Evolutionary conservation across 2,797 vertebrate species (phyloP), one percentile per base, ranked within the genome.

Genomic region (Champsocephalus gunnari): DNA sequence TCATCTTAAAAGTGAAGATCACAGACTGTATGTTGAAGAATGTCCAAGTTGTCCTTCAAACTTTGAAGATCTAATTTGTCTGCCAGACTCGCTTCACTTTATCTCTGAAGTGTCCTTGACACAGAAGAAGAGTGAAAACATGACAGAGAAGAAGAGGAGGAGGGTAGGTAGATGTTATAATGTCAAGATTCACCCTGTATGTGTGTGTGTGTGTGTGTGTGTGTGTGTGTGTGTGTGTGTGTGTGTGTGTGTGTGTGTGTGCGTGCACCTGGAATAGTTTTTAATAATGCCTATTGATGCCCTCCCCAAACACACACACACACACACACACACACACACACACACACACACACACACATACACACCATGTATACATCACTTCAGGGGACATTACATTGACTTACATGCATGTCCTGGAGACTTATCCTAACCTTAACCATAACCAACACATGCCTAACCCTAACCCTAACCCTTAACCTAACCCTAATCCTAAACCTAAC

Each of bases 101-200:
- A 59, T 84, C 63, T 65, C 10, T 3, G 19, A 66, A 48, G 61
- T 48, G 63, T 66, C 77, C 83, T 66, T 56, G 47, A 55, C 47
- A 45, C 21, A 45, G 63, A 68, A 13, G 72, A 34, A 47, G 43
- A 71, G 17, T 2, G 21, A 64, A 47, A 10, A 53, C 11, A 50
- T 69, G 48, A 54, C n/a, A 43, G 62, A 65, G 10, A 58, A 38
- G 8, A 67, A 65, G 10, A 58, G 0, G 3, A 59, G 12, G 47
- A 38, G 17, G 1, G 17, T n/a, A 3, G 3, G 4, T 0, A 5
- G 53, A 12, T 17, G 68, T 64, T 44, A 47, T 71, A 48, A 64
- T 44, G 63, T 14, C 45, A 19, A n/a, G 45, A 43, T 43, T 12
- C 19, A 47, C 32, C 21, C 24, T 34, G 3, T 28, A 24, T 38